phyloP scores from a whole-genome alignment of 2,113 vertebrate genomes.

The Clupea harengus region DNA sequence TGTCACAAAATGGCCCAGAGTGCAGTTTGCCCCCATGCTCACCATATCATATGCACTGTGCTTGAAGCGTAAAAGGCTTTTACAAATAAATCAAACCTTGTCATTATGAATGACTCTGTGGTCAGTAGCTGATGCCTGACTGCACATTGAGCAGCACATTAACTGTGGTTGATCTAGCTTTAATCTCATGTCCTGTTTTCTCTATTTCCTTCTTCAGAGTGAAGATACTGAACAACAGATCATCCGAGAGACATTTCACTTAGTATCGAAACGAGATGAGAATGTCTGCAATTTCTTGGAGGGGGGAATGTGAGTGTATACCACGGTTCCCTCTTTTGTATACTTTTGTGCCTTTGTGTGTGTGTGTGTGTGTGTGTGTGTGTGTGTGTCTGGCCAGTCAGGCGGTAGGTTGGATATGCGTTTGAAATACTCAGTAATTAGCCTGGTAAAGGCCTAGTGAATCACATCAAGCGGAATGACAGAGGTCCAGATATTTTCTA shows the following conservation, averaged over 20 bases:
- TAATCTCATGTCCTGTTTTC: neutral
- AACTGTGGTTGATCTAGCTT: neutral
- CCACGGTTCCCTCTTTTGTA: neutral
- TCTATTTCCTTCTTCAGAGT: slow-evolving; percentile 68
- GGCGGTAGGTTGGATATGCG: neutral
- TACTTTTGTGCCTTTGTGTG: neutral
- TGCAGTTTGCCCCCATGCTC: too few relatives aligned
- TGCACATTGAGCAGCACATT: neutral
- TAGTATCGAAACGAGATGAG: slow-evolving; percentile 97
- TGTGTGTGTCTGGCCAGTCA: neutral
- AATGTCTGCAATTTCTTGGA: slow-evolving; percentile 99
- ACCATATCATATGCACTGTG: too few relatives aligned
- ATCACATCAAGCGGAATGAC: too few relatives aligned
- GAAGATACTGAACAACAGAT: slow-evolving; percentile 99
- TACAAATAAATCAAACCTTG: too few relatives aligned
- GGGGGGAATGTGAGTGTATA: slow-evolving; percentile 90
- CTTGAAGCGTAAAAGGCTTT: too few relatives aligned
- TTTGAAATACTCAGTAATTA: neutral
- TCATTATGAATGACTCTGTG: neutral
- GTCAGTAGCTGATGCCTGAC: neutral
- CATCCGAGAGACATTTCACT: slow-evolving; percentile 98
- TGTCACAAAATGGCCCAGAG: too few relatives aligned
- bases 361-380: neutral
- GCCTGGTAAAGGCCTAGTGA: too few relatives aligned
- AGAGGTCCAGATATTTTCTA: too few relatives aligned